These are phyloP conservation scores for Tychaedon coryphoeus DNA, from an alignment of 2,113 vertebrate genomes.

Conservation along the genomic window DNA sequence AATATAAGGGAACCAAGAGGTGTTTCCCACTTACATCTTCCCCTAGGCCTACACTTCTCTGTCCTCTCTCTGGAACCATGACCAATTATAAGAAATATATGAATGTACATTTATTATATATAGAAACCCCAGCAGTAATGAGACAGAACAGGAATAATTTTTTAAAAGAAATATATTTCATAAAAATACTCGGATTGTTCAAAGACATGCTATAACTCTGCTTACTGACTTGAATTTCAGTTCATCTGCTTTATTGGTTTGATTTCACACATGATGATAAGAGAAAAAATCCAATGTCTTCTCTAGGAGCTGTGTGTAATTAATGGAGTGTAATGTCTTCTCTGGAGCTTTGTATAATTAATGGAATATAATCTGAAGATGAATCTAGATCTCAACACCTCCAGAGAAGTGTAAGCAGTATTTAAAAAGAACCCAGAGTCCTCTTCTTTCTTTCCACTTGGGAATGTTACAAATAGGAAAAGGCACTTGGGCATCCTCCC, in stretches of 20 bases:
- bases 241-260: background rate
- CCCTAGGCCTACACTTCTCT: background rate
- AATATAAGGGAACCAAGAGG: background rate
- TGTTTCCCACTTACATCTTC: background rate
- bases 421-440: background rate
- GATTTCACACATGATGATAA: background rate
- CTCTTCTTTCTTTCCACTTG: background rate
- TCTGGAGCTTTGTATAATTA: background rate
- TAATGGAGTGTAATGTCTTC: background rate
- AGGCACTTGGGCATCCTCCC: background rate
- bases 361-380: background rate
- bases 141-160: background rate
- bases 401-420: background rate
- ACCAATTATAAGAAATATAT: background rate
- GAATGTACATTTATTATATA: background rate
- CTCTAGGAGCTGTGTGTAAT: background rate
- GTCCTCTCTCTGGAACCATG: background rate
- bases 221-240: background rate
- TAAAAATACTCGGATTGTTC: background rate
- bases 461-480: background rate
- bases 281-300: background rate
- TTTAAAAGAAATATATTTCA: background rate
- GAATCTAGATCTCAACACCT: background rate
- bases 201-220: background rate
- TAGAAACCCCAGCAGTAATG: background rate